phyloP scores from a whole-genome alignment of 2,113 vertebrate species.

The Helogale parvula region DNA sequence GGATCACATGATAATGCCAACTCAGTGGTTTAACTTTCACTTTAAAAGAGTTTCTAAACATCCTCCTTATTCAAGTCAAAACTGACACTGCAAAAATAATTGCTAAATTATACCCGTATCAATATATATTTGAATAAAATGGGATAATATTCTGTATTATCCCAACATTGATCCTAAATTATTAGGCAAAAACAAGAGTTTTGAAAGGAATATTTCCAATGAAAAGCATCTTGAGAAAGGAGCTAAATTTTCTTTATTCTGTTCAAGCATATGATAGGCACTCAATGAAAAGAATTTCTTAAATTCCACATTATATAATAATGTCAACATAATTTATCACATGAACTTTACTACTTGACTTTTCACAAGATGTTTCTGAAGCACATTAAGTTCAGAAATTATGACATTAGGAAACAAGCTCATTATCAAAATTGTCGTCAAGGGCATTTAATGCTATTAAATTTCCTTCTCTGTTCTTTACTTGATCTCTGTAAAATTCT shows the following conservation, averaged over 20 bases:
- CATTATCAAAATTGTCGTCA: constrained; percentile 51
- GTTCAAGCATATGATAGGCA: neutral
- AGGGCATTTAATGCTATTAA: neutral
- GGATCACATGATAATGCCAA: constrained; percentile 61
- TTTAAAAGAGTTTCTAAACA: constrained; percentile 41
- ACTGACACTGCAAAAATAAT: neutral
- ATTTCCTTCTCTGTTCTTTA: constrained; percentile 51
- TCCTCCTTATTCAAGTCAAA: neutral
- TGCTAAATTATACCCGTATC: neutral
- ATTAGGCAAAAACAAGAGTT: constrained; percentile 12
- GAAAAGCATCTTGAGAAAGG: constrained; percentile 24
- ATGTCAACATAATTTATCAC: constrained; percentile 26
- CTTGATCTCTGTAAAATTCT: constrained; percentile 50
- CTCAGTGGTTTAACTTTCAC: constrained; percentile 52
- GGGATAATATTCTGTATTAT: neutral
- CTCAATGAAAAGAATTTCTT: constrained; percentile 2
- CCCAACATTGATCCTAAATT: neutral
- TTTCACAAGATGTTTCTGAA: constrained; percentile 32
- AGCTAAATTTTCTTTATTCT: neutral
- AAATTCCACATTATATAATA: constrained; percentile 2
- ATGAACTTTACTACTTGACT: constrained; percentile 31
- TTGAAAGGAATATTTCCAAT: constrained; percentile 1
- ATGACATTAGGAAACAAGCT: constrained; percentile 35
- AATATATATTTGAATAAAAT: constrained; percentile 48
- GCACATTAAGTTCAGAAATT: constrained; percentile 44